Percentiles rank a stretch among this genome's conserved stretches.
Conservation (phyloP, 1,140 invertebrate species). For the Bombus confusus region DNA sequence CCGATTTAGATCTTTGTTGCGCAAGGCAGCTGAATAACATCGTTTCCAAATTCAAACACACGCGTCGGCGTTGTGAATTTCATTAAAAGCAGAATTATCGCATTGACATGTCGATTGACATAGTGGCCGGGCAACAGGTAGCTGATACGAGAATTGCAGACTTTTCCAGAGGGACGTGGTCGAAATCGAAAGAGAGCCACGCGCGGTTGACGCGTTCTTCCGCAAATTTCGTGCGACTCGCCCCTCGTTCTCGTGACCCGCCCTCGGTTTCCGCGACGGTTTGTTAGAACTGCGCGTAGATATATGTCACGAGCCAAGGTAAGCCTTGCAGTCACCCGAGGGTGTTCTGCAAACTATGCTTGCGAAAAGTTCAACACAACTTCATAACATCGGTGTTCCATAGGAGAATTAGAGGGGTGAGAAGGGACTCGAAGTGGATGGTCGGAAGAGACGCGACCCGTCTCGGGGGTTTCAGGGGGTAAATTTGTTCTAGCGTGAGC, state of each 20-base stretch:
- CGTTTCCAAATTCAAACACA: neutral
- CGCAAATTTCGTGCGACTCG: constrained; percentile 41
- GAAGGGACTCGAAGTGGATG: constrained; percentile 71
- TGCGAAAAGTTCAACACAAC: constrained; percentile 81
- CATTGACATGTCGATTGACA: constrained; percentile 48
- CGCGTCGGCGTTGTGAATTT: neutral
- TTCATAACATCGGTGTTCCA: constrained; percentile 77
- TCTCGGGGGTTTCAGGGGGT: constrained; percentile 50
- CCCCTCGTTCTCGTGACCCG: constrained; percentile 7
- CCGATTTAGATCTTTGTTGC: no score
- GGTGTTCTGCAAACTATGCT: constrained; percentile 77
- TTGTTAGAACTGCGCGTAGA: constrained; percentile 61
- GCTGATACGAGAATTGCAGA: constrained; percentile 45
- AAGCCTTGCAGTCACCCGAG: constrained; percentile 71
- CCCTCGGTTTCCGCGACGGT: neutral
- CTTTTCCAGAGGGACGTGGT: constrained; percentile 35
- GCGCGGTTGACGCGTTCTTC: constrained; percentile 27
- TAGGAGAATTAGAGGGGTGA: constrained; percentile 60
- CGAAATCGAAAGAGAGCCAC: constrained; percentile 28
- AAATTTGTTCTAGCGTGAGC: constrained; percentile 83
- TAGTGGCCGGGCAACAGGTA: constrained; percentile 58
- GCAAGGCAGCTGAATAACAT: neutral
- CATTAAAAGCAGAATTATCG: constrained; percentile 31
- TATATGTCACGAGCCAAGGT: constrained; percentile 70
- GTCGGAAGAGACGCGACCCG: constrained; percentile 49